These are phyloP conservation scores for Trypoxylus dichotomus DNA, from an alignment of 1,140 invertebrate species.

Conservation along the genomic window DNA sequence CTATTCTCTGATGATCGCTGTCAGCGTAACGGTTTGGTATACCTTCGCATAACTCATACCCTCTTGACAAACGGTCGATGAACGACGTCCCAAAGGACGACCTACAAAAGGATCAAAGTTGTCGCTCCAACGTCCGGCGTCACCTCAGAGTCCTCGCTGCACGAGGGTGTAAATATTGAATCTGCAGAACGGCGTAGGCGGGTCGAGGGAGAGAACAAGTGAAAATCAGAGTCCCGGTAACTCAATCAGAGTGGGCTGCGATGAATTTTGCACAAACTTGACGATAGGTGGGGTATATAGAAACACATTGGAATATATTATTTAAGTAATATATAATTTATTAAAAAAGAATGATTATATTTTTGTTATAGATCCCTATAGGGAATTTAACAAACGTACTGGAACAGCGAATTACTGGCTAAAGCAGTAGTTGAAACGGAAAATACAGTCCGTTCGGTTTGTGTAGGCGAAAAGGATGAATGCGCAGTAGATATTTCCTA, in stretches of 20 bases:
- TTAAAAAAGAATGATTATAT: too few relatives aligned
- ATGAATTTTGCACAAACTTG: slow-evolving; percentile 32
- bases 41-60: slow-evolving; percentile 33
- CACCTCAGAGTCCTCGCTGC: not conserved
- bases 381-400: too few relatives aligned
- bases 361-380: too few relatives aligned
- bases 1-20: not conserved
- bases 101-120: slow-evolving; percentile 26
- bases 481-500: too few relatives aligned
- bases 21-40: not conserved
- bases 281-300: not conserved
- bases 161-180: slow-evolving; percentile 36
- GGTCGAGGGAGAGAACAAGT: slow-evolving; percentile 44
- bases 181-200: slow-evolving; percentile 38
- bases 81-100: slow-evolving; percentile 10
- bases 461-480: too few relatives aligned
- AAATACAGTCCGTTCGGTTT: too few relatives aligned
- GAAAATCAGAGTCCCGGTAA: slow-evolving; percentile 45
- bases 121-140: not conserved
- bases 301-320: too few relatives aligned
- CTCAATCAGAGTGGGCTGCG: slow-evolving; percentile 42
- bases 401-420: too few relatives aligned
- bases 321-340: too few relatives aligned
- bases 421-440: too few relatives aligned
- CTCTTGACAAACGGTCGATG: slow-evolving; percentile 27